A percentile compares a stretch with the other conserved stretches of the same genome.
phyloP scores from a whole-genome alignment of 2,888 invertebrate species.

The Cremastinae sp. region DNA sequence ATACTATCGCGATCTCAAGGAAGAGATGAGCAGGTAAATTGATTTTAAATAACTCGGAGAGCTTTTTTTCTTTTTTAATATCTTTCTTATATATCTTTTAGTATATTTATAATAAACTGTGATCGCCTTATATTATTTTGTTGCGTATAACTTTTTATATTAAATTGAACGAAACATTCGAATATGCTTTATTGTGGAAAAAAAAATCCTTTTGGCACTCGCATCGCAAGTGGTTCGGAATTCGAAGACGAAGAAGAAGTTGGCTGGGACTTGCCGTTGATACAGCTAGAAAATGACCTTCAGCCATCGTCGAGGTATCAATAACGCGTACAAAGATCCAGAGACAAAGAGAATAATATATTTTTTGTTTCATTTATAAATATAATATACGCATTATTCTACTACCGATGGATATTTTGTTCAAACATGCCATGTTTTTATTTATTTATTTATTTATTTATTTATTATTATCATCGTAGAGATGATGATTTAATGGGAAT shows the following conservation, averaged over 20 bases:
- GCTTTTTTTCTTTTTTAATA: no score
- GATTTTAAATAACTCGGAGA: conserved; percentile 27
- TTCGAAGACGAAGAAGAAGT: conserved; percentile 82
- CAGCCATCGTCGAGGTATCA: conserved; percentile 77
- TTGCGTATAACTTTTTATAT: conserved; percentile 2
- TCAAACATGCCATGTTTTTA: no score
- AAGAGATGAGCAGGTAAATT: conserved; percentile 81
- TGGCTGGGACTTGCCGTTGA: conserved; percentile 84
- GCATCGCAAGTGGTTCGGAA: conserved; percentile 81
- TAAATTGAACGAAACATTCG: conserved; percentile 66
- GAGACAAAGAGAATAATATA: no score
- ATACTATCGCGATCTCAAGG: conserved; percentile 78
- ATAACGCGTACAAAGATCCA: no score
- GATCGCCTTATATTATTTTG: not conserved
- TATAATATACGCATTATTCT: no score
- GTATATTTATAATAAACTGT: not conserved
- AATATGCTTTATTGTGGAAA: conserved; percentile 73
- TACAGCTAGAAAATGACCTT: conserved; percentile 80
- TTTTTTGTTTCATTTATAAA: no score
- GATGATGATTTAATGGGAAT: no score
- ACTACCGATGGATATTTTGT: no score
- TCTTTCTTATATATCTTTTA: no score
- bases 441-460: no score
- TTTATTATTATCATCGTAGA: no score
- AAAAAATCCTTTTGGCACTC: conserved; percentile 77